Evolutionary conservation across 2,113 vertebrate species (phyloP), one percentile per base, ranked within the genome.

Genomic region (Oryzias curvinotus): DNA sequence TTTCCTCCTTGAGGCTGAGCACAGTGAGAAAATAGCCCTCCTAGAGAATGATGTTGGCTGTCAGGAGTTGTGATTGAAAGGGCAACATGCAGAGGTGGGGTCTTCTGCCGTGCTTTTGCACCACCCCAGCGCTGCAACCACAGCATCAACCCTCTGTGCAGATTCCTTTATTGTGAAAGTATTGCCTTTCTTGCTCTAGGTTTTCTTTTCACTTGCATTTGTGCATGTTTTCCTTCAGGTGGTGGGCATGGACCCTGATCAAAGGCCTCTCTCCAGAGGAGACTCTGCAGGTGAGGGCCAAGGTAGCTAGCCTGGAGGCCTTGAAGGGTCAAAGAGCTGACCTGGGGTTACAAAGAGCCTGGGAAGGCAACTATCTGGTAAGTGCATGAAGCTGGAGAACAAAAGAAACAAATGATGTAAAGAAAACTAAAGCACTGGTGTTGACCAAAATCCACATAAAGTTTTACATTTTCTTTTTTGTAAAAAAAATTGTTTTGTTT

Each of bases 301-400:
- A 99, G 88, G 96, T 98, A 0, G 94, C 96, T 46, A 88, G 95
- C 65, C 79, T 98, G 87, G 96, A 98, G 73, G 91, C 93, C 76
- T 85, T 99, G 66, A 98, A 96, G 88, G 95, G 96, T 44, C 96
- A 97, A 28, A 91, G 97, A 73, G 83, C 89, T 6, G 96, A 99
- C 82, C 82, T 96, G 19, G 96, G 96, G 1, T 91, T 98, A 0
- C 97, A 96, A 55, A 93, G 96, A 75, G 86, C 90, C 36, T 99
- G 97, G 97, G 94, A 95, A 62, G 97, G 97, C 43, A 96, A 97
- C 80, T 99, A 98, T 85, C 87, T 99, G 80, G 94, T 93, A 67
- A 91, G 91, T 61, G 21, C 28, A 16, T 23, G 15, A 8, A 62
- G 23, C 14, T 10, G 2, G 1, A 50, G 10, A 16, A n/a, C 16